phyloP scores from a whole-genome alignment of 2,797 vertebrate genomes.

The Hydrolagus colliei region DNA sequence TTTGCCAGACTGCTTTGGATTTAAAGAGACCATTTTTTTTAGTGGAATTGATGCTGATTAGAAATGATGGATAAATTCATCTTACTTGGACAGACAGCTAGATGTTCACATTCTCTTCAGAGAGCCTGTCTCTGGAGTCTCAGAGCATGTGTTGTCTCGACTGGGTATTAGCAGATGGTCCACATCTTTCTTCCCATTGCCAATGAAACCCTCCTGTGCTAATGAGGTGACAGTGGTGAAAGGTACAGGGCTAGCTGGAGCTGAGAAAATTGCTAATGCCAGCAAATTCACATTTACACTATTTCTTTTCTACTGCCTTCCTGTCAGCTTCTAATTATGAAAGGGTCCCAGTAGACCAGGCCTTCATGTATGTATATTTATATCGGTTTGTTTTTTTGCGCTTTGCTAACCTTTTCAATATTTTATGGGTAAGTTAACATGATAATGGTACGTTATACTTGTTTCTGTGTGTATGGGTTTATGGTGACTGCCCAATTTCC shows the following conservation, averaged over 20 bases:
- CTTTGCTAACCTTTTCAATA: neutral
- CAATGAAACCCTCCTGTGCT: slow-evolving; percentile 42
- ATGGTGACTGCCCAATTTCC: neutral
- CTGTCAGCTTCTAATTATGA: neutral
- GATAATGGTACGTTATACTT: neutral
- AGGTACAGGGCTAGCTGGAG: slow-evolving; percentile 41
- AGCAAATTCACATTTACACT: slow-evolving; percentile 38
- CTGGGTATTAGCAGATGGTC: slow-evolving; percentile 57
- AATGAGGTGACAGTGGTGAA: slow-evolving; percentile 46
- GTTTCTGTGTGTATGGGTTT: neutral
- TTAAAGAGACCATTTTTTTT: neutral
- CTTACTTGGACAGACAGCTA: neutral
- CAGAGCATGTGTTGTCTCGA: slow-evolving; percentile 55
- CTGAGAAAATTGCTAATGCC: slow-evolving; percentile 50
- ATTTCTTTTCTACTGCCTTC: neutral
- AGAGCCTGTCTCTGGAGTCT: neutral
- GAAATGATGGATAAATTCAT: neutral
- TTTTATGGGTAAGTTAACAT: neutral
- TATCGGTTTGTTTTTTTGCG: neutral
- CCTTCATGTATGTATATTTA: neutral
- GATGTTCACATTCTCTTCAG: neutral
- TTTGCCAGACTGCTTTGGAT: neutral
- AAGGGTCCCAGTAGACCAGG: neutral
- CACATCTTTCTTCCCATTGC: slow-evolving; percentile 49
- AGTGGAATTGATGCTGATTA: neutral